Evolutionary conservation across 2,888 invertebrate species (phyloP).

Genomic region (Petrolisthes manimaculis): DNA sequence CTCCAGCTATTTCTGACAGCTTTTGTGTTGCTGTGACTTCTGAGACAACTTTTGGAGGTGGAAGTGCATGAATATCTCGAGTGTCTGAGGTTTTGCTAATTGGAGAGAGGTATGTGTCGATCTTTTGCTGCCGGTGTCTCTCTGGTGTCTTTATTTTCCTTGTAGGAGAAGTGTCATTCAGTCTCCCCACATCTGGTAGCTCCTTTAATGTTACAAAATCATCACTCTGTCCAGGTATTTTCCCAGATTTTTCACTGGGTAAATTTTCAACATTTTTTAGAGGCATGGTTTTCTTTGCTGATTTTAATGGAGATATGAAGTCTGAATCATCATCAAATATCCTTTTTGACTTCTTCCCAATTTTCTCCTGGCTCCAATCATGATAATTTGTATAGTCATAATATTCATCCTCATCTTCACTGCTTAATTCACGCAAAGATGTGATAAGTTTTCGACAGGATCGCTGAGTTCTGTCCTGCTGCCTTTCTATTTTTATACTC

Average conservation of each 20-base stretch:
- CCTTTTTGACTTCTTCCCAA: conserved; percentile 15
- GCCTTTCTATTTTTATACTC: not conserved
- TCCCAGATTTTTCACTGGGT: not conserved
- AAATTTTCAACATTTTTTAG: conserved; percentile 53
- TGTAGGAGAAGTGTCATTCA: not conserved
- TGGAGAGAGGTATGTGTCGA: conserved; percentile 24
- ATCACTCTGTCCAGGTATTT: not conserved
- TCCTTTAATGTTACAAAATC: not conserved
- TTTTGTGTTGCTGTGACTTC: not conserved
- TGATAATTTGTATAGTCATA: not conserved
- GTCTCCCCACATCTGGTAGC: not conserved
- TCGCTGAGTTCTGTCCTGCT: conserved; percentile 21
- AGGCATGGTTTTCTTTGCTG: conserved; percentile 4
- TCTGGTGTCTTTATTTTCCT: not conserved
- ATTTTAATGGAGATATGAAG: conserved; percentile 34
- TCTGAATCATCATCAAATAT: conserved; percentile 49
- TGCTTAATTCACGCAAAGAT: conserved; percentile 34
- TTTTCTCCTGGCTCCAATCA: not conserved
- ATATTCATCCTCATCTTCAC: conserved; percentile 34
- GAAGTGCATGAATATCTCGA: not conserved
- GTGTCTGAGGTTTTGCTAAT: not conserved
- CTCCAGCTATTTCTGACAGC: conserved; percentile 26
- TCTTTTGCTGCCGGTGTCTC: conserved; percentile 25
- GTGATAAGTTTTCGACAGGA: conserved; percentile 13
- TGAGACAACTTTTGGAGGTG: not conserved